Base-by-base conservation (phyloP, 1,140 invertebrate species). In the Pteromalus puparum region DNA sequence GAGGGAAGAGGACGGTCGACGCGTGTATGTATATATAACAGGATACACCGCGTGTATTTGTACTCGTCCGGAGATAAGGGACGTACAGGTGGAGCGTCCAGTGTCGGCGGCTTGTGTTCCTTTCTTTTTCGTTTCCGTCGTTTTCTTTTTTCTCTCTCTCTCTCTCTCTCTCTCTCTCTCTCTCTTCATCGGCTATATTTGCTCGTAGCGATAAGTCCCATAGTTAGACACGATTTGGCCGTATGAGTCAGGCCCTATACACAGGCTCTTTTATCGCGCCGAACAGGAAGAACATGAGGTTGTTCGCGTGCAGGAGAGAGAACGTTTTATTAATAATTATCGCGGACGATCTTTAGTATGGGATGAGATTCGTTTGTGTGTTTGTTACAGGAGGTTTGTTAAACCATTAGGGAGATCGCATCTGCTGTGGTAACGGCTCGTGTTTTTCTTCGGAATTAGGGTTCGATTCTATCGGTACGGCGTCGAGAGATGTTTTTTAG, bases 51-150 rank as follows among this genome's bases (percentile, higher is more conserved):
- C 61, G 38, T 42, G 38, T 42, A 42, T 42, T 42, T 18, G 2
- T 80, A 70, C 42, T 80, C 67, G 83, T 38, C n/a, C 21, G 38
- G 7, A 73, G 83, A 81, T 79, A 80, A 84, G 76, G 75, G 77
- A 18, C 21, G 78, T 34, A 85, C 83, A 85, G 83, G 83, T 85
- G 83, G 46, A 81, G 83, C 67, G 79, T 68, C 79, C 68, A 72
- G 79, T 48, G 77, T 65, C 13, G 10, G 34, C 76, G 26, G 21
- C 21, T 12, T 67, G 53, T 38, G 28, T 77, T 46, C 10, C 12
- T 38, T 75, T 46, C 42, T 46, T 38, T 75, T 75, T 30, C 10
- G 34, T 46, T 46, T 72, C 15, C 72, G 72, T 28, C 15, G 72
- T 21, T 21, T 34, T 34, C n/a, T n/a, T n/a, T n/a, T 34, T 5